Evolutionary conservation across 2,113 vertebrate genomes (phyloP).

Genomic region (Leucosticte australis): DNA sequence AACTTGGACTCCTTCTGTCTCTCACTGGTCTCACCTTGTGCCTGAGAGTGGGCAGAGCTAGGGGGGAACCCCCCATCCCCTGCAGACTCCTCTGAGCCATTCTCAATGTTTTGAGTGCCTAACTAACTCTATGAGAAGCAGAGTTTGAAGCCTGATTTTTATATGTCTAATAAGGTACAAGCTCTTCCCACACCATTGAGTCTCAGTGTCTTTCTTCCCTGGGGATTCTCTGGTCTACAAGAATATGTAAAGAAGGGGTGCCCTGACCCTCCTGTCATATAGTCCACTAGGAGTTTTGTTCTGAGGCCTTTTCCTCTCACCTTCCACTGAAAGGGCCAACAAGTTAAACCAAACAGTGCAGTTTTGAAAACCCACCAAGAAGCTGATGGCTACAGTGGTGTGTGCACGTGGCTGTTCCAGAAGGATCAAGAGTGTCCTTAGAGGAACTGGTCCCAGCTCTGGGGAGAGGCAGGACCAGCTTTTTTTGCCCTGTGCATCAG

Average conservation of each 20-base stretch:
- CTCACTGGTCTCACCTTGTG: not conserved
- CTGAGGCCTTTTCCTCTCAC: not conserved
- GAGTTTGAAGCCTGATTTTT: not conserved
- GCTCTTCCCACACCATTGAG: not conserved
- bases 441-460: not conserved
- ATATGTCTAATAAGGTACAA: not conserved
- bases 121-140: not conserved
- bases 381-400: not conserved
- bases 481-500: fast-evolving
- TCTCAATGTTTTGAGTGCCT: not conserved
- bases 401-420: not conserved
- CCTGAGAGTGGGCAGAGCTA: not conserved
- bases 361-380: not conserved
- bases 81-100: fast-evolving
- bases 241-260: not conserved
- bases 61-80: not conserved
- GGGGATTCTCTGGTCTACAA: not conserved
- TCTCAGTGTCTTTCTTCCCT: not conserved
- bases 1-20: not conserved
- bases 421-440: not conserved
- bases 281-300: not conserved
- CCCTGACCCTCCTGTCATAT: not conserved
- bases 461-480: not conserved
- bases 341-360: not conserved
- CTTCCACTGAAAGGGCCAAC: not conserved